Percentiles rank a stretch among this genome's conserved stretches.
Conservation (phyloP, 92 coral and sea anemone genomes). For the Palythoa caribaeorum region DNA sequence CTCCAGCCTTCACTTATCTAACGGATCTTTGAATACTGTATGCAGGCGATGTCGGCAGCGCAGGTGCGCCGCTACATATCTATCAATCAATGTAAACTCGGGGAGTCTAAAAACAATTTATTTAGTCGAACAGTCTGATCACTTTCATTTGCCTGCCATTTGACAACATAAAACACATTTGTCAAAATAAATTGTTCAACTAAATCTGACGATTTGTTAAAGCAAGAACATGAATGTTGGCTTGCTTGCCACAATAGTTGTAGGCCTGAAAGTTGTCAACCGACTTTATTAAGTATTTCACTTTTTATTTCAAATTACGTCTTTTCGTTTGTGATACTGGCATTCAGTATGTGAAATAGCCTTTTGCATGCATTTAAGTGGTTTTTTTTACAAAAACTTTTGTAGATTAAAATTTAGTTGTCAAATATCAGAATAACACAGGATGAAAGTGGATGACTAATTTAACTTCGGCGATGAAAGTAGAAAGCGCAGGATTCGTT, state of each 20-base stretch:
- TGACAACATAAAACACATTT: conserved; percentile 21
- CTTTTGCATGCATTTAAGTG: background rate
- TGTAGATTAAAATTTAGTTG: background rate
- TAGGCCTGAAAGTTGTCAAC: background rate
- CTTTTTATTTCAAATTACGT: background rate
- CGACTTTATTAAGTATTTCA: background rate
- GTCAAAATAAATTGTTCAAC: background rate
- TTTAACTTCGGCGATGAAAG: background rate
- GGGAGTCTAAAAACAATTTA: conserved; percentile 47
- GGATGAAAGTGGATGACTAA: too few relatives aligned
- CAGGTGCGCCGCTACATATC: conserved; percentile 21
- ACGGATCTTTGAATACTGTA: conserved; percentile 30
- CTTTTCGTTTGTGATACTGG: background rate
- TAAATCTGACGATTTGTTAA: conserved; percentile 24
- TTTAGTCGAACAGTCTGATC: conserved; percentile 28
- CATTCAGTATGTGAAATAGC: background rate
- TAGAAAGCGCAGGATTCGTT: background rate
- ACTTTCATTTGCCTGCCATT: conserved; percentile 32
- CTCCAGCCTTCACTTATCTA: conserved; percentile 18
- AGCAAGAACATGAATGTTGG: background rate
- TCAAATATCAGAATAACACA: too few relatives aligned
- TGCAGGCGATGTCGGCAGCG: background rate
- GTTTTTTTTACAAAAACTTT: background rate
- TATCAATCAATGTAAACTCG: conserved; percentile 34
- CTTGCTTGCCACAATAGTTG: background rate